Conservation (phyloP, 2,113 vertebrate genomes). For the Myrmophylax atrothorax region DNA sequence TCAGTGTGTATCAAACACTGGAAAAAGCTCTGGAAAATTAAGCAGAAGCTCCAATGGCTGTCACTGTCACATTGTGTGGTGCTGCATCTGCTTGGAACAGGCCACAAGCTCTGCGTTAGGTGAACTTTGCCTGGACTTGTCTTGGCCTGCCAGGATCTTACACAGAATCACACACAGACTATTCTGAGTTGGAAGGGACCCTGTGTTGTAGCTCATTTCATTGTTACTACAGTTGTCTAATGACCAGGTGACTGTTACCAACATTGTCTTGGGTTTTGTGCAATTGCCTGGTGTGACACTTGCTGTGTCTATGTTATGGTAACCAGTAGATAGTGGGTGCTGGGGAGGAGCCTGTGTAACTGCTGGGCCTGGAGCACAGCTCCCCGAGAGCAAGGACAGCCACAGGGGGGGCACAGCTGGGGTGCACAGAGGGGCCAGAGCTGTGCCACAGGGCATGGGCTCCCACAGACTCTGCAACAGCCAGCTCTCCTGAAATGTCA, state of each 20-base stretch:
- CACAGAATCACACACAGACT: too few species aligned
- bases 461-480: background rate
- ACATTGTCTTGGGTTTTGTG: background rate
- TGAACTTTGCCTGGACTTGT: background rate
- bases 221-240: background rate
- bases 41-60: background rate
- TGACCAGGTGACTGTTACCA: background rate
- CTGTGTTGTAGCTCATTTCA: rapidly evolving
- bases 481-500: background rate
- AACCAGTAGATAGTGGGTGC: background rate
- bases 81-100: background rate
- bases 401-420: background rate
- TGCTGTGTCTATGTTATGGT: rapidly evolving
- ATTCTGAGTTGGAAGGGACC: too few species aligned
- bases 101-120: rapidly evolving
- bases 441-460: too few species aligned
- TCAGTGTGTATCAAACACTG: background rate
- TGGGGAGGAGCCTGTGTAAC: background rate
- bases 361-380: background rate
- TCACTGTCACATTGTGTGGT: background rate
- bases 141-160: background rate
- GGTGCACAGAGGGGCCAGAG: background rate
- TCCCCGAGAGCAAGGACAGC: background rate
- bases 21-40: background rate
- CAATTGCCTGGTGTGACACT: background rate